Evolutionary conservation across 2,797 vertebrate species (phyloP).

Genomic region (Rachycentron canadum): DNA sequence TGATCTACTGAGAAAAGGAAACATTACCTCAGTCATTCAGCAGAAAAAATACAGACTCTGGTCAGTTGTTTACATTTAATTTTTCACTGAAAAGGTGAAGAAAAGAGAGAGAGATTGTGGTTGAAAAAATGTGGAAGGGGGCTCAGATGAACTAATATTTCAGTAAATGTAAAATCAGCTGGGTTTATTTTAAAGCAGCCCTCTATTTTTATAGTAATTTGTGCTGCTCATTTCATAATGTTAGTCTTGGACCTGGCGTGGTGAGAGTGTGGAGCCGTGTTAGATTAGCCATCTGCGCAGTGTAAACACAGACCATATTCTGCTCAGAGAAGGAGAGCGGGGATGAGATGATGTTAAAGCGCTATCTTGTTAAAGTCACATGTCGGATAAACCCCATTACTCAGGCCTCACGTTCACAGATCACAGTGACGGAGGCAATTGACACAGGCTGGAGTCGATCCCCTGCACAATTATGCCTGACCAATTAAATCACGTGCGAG

Average conservation of each 20-base stretch:
- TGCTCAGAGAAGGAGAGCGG: constrained; percentile 74
- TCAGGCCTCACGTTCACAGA: constrained; percentile 35
- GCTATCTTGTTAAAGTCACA: constrained; percentile 68
- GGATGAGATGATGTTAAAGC: constrained; percentile 70
- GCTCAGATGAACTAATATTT: constrained; percentile 87
- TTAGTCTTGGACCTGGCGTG: constrained; percentile 86
- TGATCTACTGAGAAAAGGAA: constrained; percentile 82
- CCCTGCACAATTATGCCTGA: constrained; percentile 24
- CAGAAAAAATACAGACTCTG: constrained; percentile 75
- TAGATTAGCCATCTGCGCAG: constrained; percentile 86
- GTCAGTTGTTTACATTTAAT: constrained; percentile 84
- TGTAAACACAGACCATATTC: constrained; percentile 84
- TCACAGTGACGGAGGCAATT: constrained; percentile 32
- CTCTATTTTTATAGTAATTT: constrained; percentile 90
- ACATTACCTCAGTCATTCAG: constrained; percentile 84
- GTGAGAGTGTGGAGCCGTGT: constrained; percentile 80
- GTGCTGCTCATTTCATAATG: constrained; percentile 87
- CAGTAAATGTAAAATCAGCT: constrained; percentile 89
- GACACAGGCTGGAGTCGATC: constrained; percentile 33
- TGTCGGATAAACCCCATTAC: constrained; percentile 25
- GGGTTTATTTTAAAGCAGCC: constrained; percentile 88
- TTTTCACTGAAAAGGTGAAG: constrained; percentile 77
- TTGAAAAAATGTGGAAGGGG: constrained; percentile 63
- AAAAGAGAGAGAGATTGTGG: constrained; percentile 68
- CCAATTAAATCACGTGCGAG: constrained; percentile 56